Conservation (phyloP, 64 coral and sea anemone species). For the Anthopleura sola region DNA sequence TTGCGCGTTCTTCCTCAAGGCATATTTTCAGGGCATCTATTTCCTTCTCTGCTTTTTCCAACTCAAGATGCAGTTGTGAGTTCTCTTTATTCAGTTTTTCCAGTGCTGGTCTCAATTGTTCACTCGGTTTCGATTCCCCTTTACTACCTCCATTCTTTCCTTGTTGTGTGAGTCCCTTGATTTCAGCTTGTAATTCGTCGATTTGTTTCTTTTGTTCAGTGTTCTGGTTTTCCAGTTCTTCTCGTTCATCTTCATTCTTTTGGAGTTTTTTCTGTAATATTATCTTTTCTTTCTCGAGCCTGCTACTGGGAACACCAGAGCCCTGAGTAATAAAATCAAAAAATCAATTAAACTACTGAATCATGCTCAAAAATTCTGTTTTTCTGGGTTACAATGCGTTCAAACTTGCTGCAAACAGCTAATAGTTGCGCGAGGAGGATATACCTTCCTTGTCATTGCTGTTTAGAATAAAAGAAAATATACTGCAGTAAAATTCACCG, state of each 20-base stretch:
- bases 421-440: too few species aligned
- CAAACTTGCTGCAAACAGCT: too few species aligned
- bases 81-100: slow-evolving; percentile 94
- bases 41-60: slow-evolving; percentile 85
- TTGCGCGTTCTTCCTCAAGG: slow-evolving; percentile 24
- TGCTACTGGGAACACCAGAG: neutral
- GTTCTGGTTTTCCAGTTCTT: slow-evolving; percentile 4
- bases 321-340: neutral
- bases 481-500: too few species aligned
- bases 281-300: neutral
- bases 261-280: slow-evolving; percentile 10
- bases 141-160: slow-evolving; percentile 41
- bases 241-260: slow-evolving; percentile 6
- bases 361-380: too few species aligned
- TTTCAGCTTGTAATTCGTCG: slow-evolving; percentile 12
- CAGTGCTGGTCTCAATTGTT: slow-evolving; percentile 65
- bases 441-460: too few species aligned
- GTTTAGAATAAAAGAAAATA: too few species aligned
- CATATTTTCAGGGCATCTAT: slow-evolving; percentile 44
- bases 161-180: slow-evolving; percentile 44
- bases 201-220: neutral
- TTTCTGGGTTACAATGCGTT: too few species aligned
- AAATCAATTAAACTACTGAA: too few species aligned
- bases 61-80: slow-evolving; percentile 64
- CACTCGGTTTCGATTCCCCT: slow-evolving; percentile 26